Base-by-base conservation (phyloP, 1,140 invertebrate genomes). In the Pseudomyrmex sp. region DNA sequence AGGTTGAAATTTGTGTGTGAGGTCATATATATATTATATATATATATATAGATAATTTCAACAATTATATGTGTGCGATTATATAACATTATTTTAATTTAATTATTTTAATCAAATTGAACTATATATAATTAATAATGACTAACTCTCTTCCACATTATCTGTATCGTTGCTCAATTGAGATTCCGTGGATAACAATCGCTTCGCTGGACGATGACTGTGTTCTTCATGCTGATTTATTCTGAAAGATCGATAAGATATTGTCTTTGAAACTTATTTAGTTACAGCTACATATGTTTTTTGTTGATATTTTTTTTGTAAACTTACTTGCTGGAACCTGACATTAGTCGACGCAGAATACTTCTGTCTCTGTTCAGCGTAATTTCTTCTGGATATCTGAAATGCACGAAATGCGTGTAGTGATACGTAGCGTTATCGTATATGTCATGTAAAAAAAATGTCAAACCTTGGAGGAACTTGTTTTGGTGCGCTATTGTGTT, bases 101-200 rank as follows among this genome's bases (percentile, higher is more conserved):
- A 18, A 18, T 18, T 18, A 18, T 18, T 18, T 18, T 18, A 18
- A 18, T 18, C 18, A 35, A 35, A 35, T 35, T 35, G 35, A 35
- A 35, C 4, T 5, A 0, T 26, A 3, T 26, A 35, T 65, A 46
- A 46, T 44, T 50, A n/a, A n/a, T n/a, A n/a, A 54, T 68, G 23
- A 91, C 87, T 91, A 68, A 90, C 86, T 92, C 18, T 93, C 93
- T 61, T 95, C 93, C 26, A 95, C 93, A 44, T 95, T 95, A 26
- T 93, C 91, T 44, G 91, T 87, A 20, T 95, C 93, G 52, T 95
- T 94, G 63, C 92, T 94, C 10, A 87, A 89, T 35, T 79, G 92
- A 3, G 95, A 95, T 50, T 93, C 91, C 2, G 89, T 90, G 1
- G 95, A 95, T 26, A 93, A 72, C 3, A 95, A 76, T 87, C 90